Evolutionary conservation across 2,797 vertebrate species (phyloP).

Genomic region (Enteromius treurensis): DNA sequence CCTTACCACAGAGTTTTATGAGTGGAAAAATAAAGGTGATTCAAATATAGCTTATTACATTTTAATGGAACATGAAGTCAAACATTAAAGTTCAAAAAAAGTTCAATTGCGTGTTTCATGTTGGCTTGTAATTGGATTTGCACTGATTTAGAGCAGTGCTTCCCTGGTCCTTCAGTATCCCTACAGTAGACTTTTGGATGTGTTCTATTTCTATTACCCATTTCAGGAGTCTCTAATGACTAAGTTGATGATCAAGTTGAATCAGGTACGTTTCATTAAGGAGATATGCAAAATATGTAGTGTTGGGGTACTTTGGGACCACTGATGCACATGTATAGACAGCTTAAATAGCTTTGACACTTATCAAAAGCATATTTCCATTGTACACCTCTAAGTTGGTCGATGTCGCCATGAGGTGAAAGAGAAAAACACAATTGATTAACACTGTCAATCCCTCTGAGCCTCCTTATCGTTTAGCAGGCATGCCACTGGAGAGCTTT

Average conservation of each 20-base stretch:
- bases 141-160: not conserved
- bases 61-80: not conserved
- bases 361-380: constrained; percentile 14
- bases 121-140: not conserved
- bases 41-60: not conserved
- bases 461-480: constrained; percentile 43
- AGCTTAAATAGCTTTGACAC: constrained; percentile 3
- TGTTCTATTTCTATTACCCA: not conserved
- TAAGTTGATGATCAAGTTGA: not conserved
- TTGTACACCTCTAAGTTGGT: constrained; percentile 40
- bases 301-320: not conserved
- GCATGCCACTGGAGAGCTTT: constrained; percentile 52
- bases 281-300: not conserved
- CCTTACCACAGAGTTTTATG: not conserved
- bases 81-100: too few species aligned
- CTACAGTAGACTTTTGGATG: not conserved
- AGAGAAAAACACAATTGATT: constrained; percentile 61
- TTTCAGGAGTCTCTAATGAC: not conserved
- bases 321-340: not conserved
- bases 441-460: constrained; percentile 59
- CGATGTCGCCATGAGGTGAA: constrained; percentile 38
- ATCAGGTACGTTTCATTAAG: not conserved
- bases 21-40: not conserved
- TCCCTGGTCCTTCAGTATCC: not conserved
- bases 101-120: not conserved